Evolutionary conservation across 2,113 vertebrate genomes (phyloP), one percentile per base, ranked within the genome.

Genomic region (Trichechus manatus): DNA sequence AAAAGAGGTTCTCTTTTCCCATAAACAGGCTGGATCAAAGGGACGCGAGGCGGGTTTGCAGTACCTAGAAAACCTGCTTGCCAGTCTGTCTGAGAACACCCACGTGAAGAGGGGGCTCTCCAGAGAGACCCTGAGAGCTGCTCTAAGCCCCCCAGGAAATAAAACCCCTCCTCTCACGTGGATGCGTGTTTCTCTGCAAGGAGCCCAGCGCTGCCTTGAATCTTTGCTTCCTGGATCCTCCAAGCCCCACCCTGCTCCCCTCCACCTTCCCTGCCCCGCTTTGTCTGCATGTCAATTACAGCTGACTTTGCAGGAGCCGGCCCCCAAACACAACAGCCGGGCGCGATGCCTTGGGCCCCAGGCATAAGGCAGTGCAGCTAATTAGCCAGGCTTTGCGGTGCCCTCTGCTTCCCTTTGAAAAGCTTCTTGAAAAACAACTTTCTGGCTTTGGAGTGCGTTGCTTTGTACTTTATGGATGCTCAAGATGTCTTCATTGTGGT

Each of bases 331-430:
- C 79, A 96, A 64, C 93, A 95, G 95, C 89, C 50, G 0, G 75
- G 78, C 6, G 0, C 5, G 10, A 27, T 94, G 94, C 95, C 50
- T 47, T 50, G 78, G 72, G 95, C 87, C 81, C 85, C 79, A 0
- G 86, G 88, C 97, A 98, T 97, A 96, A 94, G 95, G 94, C 87
- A 63, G 66, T 63, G 89, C n/a, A 68, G 95, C 80, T 96, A 97
- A 97, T 97, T 97, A 97, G 92, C 90, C 92, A 59, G 97, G 31
- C 91, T 96, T 80, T 91, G 94, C 88, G 94, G 39, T 96, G 92
- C 92, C 84, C 74, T 87, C 74, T 87, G 80, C 86, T 96, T 96
- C 89, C 1, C 31, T 84, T 81, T 72, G 82, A 82, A 95, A 84
- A 90, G 89, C 72, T 84, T 44, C 81, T 88, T 92, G 36, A 36